These are phyloP conservation scores for Leptarthrus brevirostris DNA, from an alignment of 2,888 invertebrate species.

Conservation along the genomic window DNA sequence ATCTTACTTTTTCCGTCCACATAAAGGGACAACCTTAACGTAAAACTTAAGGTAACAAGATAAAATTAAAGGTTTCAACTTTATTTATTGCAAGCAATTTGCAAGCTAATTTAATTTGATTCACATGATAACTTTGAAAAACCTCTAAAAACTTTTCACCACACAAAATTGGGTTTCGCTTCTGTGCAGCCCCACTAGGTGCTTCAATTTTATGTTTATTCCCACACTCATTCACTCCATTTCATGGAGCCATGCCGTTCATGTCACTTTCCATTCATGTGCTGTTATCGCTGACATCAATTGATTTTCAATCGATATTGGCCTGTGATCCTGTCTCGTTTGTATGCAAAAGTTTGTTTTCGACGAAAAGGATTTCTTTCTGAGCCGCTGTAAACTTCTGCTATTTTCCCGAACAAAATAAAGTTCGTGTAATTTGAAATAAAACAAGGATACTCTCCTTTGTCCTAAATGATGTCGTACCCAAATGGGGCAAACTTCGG, in stretches of 20 bases:
- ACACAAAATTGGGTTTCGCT: background rate
- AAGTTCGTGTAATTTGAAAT: background rate
- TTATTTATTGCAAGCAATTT: slow-evolving; percentile 15
- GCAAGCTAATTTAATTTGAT: slow-evolving; percentile 15
- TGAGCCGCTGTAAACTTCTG: background rate
- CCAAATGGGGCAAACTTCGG: background rate
- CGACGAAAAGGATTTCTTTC: background rate
- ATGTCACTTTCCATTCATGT: background rate
- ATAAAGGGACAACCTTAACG: background rate
- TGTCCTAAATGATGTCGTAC: background rate
- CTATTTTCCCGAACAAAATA: background rate
- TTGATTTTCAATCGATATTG: slow-evolving; percentile 9
- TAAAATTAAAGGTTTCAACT: slow-evolving; percentile 8
- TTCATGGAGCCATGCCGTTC: background rate
- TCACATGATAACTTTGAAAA: background rate
- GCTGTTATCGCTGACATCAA: slow-evolving; percentile 3
- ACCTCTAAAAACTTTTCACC: background rate
- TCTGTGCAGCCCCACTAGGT: background rate
- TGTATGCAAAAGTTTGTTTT: slow-evolving; percentile 9
- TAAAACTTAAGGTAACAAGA: background rate
- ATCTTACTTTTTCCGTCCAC: too few species aligned
- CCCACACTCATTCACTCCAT: background rate
- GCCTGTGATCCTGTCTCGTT: background rate
- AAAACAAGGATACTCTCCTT: background rate
- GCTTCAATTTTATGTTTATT: slow-evolving; percentile 3